Evolutionary conservation across 2,888 invertebrate species (phyloP).

Genomic region (Ochropleura plecta): DNA sequence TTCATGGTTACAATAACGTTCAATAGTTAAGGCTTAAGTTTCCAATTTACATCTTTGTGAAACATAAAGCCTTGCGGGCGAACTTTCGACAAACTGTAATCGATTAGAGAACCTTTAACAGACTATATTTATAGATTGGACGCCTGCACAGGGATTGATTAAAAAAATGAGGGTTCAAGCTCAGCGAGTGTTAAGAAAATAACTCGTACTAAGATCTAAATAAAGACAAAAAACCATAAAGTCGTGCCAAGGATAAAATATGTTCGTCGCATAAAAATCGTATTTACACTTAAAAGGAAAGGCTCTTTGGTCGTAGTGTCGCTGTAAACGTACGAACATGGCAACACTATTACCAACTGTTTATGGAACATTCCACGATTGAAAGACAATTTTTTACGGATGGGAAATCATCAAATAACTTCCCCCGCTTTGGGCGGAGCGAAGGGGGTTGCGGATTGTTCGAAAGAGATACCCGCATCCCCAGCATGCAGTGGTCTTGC

Average conservation of each 20-base stretch:
- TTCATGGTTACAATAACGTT: slow-evolving; percentile 14
- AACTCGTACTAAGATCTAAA: slow-evolving; percentile 1
- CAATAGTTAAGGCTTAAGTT: slow-evolving; percentile 22
- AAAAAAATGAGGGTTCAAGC: background rate
- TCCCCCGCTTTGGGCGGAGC: too few species aligned
- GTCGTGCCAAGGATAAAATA: slow-evolving; percentile 1
- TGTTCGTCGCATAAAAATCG: slow-evolving; percentile 13
- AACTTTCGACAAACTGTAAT: slow-evolving; percentile 30
- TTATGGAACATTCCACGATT: slow-evolving; percentile 3
- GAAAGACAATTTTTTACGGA: background rate
- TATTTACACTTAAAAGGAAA: slow-evolving; percentile 31
- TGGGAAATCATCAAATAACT: too few species aligned
- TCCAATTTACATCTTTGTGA: slow-evolving; percentile 37
- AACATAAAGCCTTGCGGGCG: slow-evolving; percentile 11
- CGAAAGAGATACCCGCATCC: too few species aligned
- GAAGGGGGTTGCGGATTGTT: too few species aligned
- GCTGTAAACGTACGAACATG: slow-evolving; percentile 30
- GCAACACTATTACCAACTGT: slow-evolving; percentile 18
- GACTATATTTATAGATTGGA: background rate
- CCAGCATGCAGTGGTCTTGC: too few species aligned
- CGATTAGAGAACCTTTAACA: background rate
- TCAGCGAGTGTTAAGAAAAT: background rate
- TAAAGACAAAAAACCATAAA: slow-evolving; percentile 10
- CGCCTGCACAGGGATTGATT: background rate
- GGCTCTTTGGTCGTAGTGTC: slow-evolving; percentile 4